phyloP scores from a whole-genome alignment of 1,140 invertebrate genomes.

The Micrasema longulum region DNA sequence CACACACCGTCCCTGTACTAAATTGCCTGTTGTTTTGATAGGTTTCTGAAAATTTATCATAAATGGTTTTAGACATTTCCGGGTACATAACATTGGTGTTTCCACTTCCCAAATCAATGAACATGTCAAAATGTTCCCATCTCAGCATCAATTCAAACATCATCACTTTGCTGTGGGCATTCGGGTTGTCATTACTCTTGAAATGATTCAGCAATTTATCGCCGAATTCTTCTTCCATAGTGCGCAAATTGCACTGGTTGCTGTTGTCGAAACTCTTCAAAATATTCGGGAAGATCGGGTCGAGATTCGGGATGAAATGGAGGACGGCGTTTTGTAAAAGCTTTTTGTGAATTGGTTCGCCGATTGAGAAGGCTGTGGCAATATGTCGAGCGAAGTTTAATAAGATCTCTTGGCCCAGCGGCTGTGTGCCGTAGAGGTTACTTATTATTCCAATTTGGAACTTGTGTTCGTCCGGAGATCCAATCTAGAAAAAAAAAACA shows the following conservation, averaged over 20 bases:
- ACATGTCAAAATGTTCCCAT: constrained; percentile 70
- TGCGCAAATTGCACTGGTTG: constrained; percentile 63
- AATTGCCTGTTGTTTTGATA: constrained; percentile 61
- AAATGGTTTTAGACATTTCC: constrained; percentile 62
- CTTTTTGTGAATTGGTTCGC: constrained; percentile 72
- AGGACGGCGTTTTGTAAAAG: constrained; percentile 80
- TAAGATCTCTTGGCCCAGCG: constrained; percentile 85
- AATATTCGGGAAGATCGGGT: constrained; percentile 69
- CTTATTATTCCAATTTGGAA: constrained; percentile 86
- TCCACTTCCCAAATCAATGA: constrained; percentile 75
- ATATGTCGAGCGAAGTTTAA: constrained; percentile 87
- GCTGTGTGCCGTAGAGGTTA: constrained; percentile 85
- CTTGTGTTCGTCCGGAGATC: constrained; percentile 81
- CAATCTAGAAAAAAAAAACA: constrained; percentile 70
- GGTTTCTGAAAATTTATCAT: constrained; percentile 66
- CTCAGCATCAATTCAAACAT: constrained; percentile 71
- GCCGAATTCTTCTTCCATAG: constrained; percentile 69
- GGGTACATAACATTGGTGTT: constrained; percentile 70
- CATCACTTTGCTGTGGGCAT: constrained; percentile 65
- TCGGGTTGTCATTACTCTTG: constrained; percentile 58
- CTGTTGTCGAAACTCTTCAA: constrained; percentile 58
- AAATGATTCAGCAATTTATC: constrained; percentile 68
- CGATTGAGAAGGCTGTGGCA: constrained; percentile 74
- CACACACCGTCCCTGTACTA: constrained; percentile 51
- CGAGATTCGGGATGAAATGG: constrained; percentile 82